phyloP scores from a whole-genome alignment of 1,140 invertebrate genomes.

The Drosophila obscura region DNA sequence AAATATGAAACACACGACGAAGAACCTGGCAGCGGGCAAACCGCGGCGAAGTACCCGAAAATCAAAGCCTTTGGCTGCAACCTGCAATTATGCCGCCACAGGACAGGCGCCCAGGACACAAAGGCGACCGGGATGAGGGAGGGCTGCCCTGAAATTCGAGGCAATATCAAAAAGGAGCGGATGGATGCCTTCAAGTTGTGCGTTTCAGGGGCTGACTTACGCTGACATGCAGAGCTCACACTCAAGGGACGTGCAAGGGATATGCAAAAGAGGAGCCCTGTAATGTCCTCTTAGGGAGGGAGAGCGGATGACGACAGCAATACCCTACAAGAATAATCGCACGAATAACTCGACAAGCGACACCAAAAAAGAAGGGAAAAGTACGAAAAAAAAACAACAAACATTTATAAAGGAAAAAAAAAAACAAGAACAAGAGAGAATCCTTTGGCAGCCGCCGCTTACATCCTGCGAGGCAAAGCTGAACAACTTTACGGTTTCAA shows the following conservation, averaged over 20 bases:
- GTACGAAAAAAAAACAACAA: background rate
- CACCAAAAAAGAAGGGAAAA: constrained; percentile 29
- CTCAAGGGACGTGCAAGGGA: constrained; percentile 2
- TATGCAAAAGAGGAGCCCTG: constrained; percentile 62
- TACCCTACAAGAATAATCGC: constrained; percentile 67
- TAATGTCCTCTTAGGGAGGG: constrained; percentile 17
- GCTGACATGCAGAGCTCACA: constrained; percentile 6
- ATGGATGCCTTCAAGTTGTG: background rate
- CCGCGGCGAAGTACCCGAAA: constrained; percentile 58
- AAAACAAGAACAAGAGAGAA: constrained; percentile 34
- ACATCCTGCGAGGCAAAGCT: constrained; percentile 60
- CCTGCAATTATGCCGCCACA: constrained; percentile 73
- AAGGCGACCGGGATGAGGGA: constrained; percentile 12
- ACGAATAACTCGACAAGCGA: constrained; percentile 67
- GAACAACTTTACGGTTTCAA: constrained; percentile 78
- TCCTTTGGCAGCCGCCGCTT: constrained; percentile 56
- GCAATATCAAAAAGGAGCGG: constrained; percentile 59
- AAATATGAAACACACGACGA: constrained; percentile 63
- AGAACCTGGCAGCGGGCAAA: constrained; percentile 9
- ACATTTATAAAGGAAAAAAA: background rate
- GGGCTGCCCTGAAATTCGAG: constrained; percentile 63
- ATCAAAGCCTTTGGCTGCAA: constrained; percentile 73
- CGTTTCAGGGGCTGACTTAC: constrained; percentile 68
- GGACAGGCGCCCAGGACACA: constrained; percentile 37
- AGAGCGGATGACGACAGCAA: constrained; percentile 37